A percentile compares a stretch with the other conserved stretches of the same genome.
These are phyloP conservation scores for Aphaenogaster ashmeadi DNA, from an alignment of 1,140 invertebrate species.

Conservation along the genomic window DNA sequence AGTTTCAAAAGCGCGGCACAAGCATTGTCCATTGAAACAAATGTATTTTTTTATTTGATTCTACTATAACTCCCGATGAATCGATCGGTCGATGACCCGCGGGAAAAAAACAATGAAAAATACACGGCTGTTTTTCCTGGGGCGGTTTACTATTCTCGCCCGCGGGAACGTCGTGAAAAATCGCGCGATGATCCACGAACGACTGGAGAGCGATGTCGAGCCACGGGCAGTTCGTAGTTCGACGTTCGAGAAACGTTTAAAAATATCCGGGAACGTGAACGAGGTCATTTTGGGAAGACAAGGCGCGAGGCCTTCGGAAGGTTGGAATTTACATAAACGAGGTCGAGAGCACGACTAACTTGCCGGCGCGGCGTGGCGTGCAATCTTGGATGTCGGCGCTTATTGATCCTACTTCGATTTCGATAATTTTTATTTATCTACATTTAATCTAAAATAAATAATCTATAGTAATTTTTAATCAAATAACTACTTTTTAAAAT, in stretches of 20 bases:
- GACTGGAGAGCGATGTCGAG: slow-evolving; percentile 59
- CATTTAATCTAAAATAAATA: neutral
- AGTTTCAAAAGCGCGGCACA: neutral
- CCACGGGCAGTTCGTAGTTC: slow-evolving; percentile 10
- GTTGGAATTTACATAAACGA: slow-evolving; percentile 57
- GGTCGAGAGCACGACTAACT: slow-evolving; percentile 42
- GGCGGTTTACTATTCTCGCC: neutral
- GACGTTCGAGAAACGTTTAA: slow-evolving; percentile 68
- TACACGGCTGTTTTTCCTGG: neutral
- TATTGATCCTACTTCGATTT: neutral
- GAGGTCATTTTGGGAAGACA: slow-evolving; percentile 68
- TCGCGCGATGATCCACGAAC: slow-evolving; percentile 66
- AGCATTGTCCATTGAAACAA: neutral
- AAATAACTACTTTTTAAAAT: neutral
- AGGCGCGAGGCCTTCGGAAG: slow-evolving; percentile 35
- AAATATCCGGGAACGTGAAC: slow-evolving; percentile 72
- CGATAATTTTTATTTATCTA: neutral
- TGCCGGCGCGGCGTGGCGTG: neutral
- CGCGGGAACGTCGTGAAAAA: slow-evolving; percentile 55
- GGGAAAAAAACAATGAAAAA: slow-evolving; percentile 40
- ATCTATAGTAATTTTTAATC: neutral
- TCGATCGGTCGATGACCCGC: neutral
- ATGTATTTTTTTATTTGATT: slow-evolving; percentile 25
- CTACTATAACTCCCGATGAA: neutral
- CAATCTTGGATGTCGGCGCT: neutral